These are phyloP conservation scores for Microchrysa polita DNA, from an alignment of 2,888 invertebrate genomes.

Conservation along the genomic window DNA sequence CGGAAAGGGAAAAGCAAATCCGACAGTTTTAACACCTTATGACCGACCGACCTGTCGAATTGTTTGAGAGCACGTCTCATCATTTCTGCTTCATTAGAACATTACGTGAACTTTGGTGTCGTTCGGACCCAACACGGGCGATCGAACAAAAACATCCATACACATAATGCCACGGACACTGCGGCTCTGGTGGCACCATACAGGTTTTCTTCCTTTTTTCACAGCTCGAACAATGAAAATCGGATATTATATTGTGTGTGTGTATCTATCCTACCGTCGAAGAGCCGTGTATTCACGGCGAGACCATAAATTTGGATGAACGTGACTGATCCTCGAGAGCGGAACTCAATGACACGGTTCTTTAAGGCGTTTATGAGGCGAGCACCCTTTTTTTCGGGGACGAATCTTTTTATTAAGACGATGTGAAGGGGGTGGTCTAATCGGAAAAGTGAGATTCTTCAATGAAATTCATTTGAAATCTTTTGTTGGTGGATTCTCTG, in stretches of 20 bases:
- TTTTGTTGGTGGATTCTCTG: no score
- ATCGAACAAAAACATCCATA: slow-evolving; percentile 15
- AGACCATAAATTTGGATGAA: slow-evolving; percentile 40
- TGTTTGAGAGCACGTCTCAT: slow-evolving; percentile 24
- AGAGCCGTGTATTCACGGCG: not conserved
- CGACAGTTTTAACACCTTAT: not conserved
- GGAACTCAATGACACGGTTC: slow-evolving; percentile 40
- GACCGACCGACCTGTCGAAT: slow-evolving; percentile 23
- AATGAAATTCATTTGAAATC: no score
- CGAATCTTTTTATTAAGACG: not conserved
- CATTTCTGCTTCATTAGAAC: slow-evolving; percentile 23
- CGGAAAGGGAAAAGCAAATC: slow-evolving; percentile 1
- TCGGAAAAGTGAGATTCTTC: not conserved
- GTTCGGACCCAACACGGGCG: not conserved
- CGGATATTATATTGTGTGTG: not conserved
- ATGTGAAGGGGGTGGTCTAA: not conserved
- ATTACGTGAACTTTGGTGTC: slow-evolving; percentile 13
- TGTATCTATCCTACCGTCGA: not conserved
- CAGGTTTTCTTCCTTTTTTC: slow-evolving; percentile 34
- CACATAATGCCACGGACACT: slow-evolving; percentile 16
- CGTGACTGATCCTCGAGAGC: slow-evolving; percentile 42
- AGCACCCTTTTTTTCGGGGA: not conserved
- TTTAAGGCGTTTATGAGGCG: slow-evolving; percentile 14
- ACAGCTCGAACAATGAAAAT: slow-evolving; percentile 17
- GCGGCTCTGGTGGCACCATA: no score